Evolutionary conservation across 2,113 vertebrate genomes (phyloP).

Genomic region (Sminthopsis crassicaudata): DNA sequence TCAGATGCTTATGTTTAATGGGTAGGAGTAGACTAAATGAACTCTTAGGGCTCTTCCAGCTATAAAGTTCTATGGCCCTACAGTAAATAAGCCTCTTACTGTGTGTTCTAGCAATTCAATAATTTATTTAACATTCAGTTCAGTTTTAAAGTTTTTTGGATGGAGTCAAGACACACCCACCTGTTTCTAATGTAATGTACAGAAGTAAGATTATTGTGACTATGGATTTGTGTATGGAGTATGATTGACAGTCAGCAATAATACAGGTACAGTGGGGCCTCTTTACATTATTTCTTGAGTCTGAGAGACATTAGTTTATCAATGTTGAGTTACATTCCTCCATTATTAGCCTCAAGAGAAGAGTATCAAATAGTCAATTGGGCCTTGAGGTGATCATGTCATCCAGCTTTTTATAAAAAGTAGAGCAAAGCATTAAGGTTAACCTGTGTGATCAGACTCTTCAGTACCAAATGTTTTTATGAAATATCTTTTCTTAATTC

Average conservation of each 20-base stretch:
- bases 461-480: background rate
- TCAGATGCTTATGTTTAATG: background rate
- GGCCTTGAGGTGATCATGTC: background rate
- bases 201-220: constrained; percentile 40
- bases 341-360: constrained; percentile 11
- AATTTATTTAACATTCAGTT: background rate
- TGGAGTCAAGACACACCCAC: constrained; percentile 12
- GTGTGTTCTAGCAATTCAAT: background rate
- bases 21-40: background rate
- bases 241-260: background rate
- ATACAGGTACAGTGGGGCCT: background rate
- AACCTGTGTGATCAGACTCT: background rate
- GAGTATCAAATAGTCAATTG: background rate
- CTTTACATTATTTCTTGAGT: background rate
- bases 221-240: constrained; percentile 23
- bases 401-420: background rate
- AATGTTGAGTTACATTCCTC: constrained; percentile 10
- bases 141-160: constrained; percentile 9
- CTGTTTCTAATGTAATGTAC: constrained; percentile 19
- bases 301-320: constrained; percentile 35
- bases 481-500: constrained; percentile 32
- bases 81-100: no score
- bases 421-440: constrained; percentile 5
- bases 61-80: no score
- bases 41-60: background rate